These are phyloP conservation scores for Molossus molossus DNA, from an alignment of 2,797 vertebrate genomes.

Conservation along the genomic window DNA sequence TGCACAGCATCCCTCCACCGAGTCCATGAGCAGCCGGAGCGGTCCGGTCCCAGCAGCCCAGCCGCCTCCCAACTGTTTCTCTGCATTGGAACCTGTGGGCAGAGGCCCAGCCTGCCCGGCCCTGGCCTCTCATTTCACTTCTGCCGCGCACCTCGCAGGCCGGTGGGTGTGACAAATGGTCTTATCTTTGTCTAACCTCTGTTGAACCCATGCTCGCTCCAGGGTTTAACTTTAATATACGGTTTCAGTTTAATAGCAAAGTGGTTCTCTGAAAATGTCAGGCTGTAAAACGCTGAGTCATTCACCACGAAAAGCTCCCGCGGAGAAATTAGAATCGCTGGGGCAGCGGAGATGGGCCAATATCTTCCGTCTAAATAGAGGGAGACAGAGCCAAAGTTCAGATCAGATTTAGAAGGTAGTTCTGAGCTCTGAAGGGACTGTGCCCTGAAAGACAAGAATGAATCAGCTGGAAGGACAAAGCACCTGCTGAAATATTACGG, in stretches of 20 bases:
- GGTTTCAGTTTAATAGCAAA: conserved; percentile 78
- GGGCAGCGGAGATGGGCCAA: not conserved
- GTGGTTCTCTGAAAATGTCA: conserved; percentile 81
- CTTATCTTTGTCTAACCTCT: conserved; percentile 83
- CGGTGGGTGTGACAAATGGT: conserved; percentile 74
- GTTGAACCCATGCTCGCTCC: conserved; percentile 74
- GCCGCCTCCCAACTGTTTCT: not conserved
- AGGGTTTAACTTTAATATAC: conserved; percentile 78
- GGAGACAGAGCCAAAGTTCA: conserved; percentile 52
- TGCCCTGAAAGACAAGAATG: conserved; percentile 64
- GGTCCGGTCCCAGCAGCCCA: not conserved
- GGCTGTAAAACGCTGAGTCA: conserved; percentile 82
- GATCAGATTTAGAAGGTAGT: conserved; percentile 69
- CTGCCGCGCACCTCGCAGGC: not conserved
- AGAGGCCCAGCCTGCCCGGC: not conserved
- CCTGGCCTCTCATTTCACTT: conserved; percentile 52
- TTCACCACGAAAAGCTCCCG: conserved; percentile 68
- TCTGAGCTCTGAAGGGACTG: conserved; percentile 33
- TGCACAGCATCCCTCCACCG: not conserved
- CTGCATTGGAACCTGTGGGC: not conserved
- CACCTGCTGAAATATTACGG: conserved; percentile 30
- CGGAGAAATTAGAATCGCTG: conserved; percentile 69
- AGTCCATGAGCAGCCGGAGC: not conserved
- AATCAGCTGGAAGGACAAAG: conserved; percentile 59
- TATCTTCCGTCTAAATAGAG: conserved; percentile 67